Percentiles rank a stretch among this genome's conserved stretches.
phyloP scores from a whole-genome alignment of 2,797 vertebrate genomes.

The Sternarchorhynchus goeldii region DNA sequence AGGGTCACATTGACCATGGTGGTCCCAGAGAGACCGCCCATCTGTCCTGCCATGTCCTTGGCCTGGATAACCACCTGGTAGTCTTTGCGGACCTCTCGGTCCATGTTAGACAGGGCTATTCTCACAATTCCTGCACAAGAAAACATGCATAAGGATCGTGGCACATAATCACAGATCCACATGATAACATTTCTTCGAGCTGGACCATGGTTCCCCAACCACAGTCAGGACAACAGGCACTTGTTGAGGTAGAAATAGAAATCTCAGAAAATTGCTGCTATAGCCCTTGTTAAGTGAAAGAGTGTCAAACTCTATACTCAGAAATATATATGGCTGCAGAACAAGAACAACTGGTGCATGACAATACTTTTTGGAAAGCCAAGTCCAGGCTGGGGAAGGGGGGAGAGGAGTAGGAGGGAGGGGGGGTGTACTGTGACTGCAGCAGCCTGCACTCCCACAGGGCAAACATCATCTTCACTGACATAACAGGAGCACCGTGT shows the following conservation, averaged over 20 bases:
- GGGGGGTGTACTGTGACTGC: not conserved
- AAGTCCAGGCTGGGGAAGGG: slow-evolving; percentile 21
- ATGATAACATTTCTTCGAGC: not conserved
- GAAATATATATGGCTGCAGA: not conserved
- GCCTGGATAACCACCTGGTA: slow-evolving; percentile 88
- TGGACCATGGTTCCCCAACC: no score
- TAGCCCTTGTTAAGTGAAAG: no score
- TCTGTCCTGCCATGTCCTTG: slow-evolving; percentile 88
- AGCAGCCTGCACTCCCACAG: not conserved
- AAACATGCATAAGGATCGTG: not conserved
- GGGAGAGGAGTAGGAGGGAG: not conserved
- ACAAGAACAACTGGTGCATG: not conserved
- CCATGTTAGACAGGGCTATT: slow-evolving; percentile 86
- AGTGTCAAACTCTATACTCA: no score
- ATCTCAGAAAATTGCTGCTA: no score
- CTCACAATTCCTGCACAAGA: slow-evolving; percentile 69
- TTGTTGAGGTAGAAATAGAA: no score
- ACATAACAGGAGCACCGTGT: slow-evolving; percentile 23
- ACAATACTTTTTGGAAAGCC: slow-evolving; percentile 2
- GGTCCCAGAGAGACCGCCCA: slow-evolving; percentile 84
- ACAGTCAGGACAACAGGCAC: no score
- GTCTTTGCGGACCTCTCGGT: slow-evolving; percentile 81
- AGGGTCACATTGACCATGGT: slow-evolving; percentile 82
- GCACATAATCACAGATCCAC: not conserved
- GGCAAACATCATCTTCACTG: slow-evolving; percentile 19